These are phyloP conservation scores for Diadumene lineata DNA, from an alignment of 92 coral and sea anemone species.

Conservation along the genomic window DNA sequence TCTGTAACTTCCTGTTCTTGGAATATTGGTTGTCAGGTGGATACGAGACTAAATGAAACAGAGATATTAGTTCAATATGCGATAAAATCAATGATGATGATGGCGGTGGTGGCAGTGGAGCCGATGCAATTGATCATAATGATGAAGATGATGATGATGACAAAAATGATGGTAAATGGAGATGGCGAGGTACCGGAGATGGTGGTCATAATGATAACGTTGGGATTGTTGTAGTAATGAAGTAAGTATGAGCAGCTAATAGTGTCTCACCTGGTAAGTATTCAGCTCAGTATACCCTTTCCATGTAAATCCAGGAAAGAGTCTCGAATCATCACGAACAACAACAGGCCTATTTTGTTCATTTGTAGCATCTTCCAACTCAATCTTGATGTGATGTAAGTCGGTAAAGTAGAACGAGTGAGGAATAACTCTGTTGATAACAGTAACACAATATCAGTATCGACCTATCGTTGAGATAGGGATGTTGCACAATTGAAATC, in stretches of 20 bases:
- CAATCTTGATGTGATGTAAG: conserved; percentile 86
- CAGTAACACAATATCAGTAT: neutral
- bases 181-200: too few relatives aligned
- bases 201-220: too few relatives aligned
- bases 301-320: conserved; percentile 87
- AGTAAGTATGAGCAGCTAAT: too few relatives aligned
- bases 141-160: too few relatives aligned
- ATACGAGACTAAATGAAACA: conserved; percentile 51
- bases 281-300: conserved; percentile 74
- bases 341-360: conserved; percentile 41
- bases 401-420: conserved; percentile 58
- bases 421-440: conserved; percentile 56
- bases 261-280: conserved; percentile 66
- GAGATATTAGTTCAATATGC: too few relatives aligned
- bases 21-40: conserved; percentile 65
- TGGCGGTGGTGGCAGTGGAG: too few relatives aligned
- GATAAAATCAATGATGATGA: too few relatives aligned
- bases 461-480: too few relatives aligned
- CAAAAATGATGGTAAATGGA: too few relatives aligned
- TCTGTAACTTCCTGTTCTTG: conserved; percentile 81
- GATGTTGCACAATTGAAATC: too few relatives aligned
- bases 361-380: conserved; percentile 75
- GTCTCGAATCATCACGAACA: conserved; percentile 44
- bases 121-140: too few relatives aligned
- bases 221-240: too few relatives aligned